Evolutionary conservation across 2,888 invertebrate genomes (phyloP).

Genomic region (Quadroppia sp.): DNA sequence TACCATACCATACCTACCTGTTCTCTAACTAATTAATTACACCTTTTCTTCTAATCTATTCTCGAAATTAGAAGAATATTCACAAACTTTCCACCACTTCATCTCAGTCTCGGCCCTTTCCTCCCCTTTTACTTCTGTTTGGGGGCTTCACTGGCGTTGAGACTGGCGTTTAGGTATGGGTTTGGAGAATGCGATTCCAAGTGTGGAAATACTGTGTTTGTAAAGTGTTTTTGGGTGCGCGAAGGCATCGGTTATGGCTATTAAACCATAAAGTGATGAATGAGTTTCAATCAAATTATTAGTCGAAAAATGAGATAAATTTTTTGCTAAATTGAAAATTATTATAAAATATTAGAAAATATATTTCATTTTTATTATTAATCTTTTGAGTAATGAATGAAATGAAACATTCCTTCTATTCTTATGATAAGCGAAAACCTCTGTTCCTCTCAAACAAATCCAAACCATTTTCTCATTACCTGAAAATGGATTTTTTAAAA

Average conservation of each 20-base stretch:
- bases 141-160: too few relatives aligned
- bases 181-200: background rate
- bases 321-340: background rate
- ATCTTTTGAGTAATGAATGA: too few relatives aligned
- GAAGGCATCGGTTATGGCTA: conserved; percentile 20
- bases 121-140: background rate
- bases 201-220: background rate
- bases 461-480: too few relatives aligned
- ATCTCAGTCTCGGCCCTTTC: background rate
- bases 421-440: too few relatives aligned
- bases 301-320: background rate
- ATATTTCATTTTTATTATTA: too few relatives aligned
- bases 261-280: conserved; percentile 31
- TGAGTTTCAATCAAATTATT: conserved; percentile 33
- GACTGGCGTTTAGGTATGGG: background rate
- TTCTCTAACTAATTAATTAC: conserved; percentile 30
- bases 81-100: background rate
- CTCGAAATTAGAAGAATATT: conserved; percentile 18
- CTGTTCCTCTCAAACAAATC: too few relatives aligned
- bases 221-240: conserved; percentile 1
- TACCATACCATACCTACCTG: background rate
- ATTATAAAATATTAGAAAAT: conserved; percentile 1
- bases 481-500: background rate
- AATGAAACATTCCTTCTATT: too few relatives aligned
- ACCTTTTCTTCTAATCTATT: conserved; percentile 33